Evolutionary conservation across 2,113 vertebrate species (phyloP).

Genomic region (Ceyx cyanopectus): DNA sequence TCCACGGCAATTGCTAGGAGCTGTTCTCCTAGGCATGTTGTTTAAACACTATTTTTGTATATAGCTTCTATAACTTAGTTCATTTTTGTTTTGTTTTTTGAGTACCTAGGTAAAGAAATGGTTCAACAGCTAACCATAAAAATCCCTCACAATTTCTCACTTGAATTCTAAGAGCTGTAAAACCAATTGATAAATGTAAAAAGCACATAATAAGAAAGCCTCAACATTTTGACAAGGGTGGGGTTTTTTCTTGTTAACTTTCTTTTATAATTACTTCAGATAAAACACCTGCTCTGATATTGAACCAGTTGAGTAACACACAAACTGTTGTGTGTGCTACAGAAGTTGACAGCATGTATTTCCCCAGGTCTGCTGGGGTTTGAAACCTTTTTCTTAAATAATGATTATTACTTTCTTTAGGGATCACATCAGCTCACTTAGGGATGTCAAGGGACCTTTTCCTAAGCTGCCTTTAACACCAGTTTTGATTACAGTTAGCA

Average conservation of each 20-base stretch:
- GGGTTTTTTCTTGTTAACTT: neutral
- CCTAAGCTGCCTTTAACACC: neutral
- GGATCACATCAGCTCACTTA: neutral
- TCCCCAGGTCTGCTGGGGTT: neutral
- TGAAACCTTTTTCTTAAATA: neutral
- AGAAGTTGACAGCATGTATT: neutral
- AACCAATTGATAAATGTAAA: neutral
- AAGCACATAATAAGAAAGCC: neutral
- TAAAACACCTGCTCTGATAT: neutral
- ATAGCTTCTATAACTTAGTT: neutral
- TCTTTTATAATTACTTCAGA: conserved; percentile 2
- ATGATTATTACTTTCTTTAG: neutral
- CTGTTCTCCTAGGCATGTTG: neutral
- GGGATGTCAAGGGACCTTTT: neutral
- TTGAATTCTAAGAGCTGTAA: conserved; percentile 1
- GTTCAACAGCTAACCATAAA: neutral
- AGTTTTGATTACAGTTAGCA: neutral
- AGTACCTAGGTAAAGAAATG: neutral
- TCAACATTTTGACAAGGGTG: neutral
- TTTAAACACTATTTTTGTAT: conserved; percentile 17
- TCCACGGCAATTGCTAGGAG: neutral
- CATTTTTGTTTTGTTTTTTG: neutral
- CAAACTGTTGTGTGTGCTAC: neutral
- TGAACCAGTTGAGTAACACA: neutral
- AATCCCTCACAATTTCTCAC: neutral